Percentiles rank a stretch among this genome's conserved stretches.
phyloP scores from a whole-genome alignment of 2,113 vertebrate species.

The Menidia beryllina region DNA sequence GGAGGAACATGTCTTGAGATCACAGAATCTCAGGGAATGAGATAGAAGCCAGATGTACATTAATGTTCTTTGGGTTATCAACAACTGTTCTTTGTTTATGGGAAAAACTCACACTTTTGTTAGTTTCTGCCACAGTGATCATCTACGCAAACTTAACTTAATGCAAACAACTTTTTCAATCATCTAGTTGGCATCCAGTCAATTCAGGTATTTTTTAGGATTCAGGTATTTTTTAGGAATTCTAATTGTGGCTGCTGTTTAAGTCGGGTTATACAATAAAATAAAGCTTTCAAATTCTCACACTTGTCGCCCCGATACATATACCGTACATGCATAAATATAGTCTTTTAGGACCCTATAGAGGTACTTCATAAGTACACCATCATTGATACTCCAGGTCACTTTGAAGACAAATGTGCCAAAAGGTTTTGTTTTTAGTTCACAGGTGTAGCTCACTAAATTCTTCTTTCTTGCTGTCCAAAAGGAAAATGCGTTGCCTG shows the following conservation, averaged over 20 bases:
- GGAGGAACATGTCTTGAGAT: conserved; percentile 39
- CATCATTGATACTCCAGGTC: too few relatives aligned
- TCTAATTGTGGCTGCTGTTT: too few relatives aligned
- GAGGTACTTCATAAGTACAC: too few relatives aligned
- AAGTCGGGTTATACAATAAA: too few relatives aligned
- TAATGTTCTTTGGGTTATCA: conserved; percentile 44
- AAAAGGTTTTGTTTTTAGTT: too few relatives aligned
- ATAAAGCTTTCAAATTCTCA: too few relatives aligned
- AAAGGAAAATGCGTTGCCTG: neutral
- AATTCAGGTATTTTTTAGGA: too few relatives aligned
- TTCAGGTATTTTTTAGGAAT: neutral
- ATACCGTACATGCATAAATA: too few relatives aligned
- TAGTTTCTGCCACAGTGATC: conserved; percentile 24
- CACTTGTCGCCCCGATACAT: too few relatives aligned
- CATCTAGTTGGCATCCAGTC: conserved; percentile 22
- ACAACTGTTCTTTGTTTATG: conserved; percentile 43
- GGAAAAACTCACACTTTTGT: conserved; percentile 13
- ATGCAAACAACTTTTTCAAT: conserved; percentile 23
- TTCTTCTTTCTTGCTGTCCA: neutral
- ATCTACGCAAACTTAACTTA: conserved; percentile 15
- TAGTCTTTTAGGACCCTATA: too few relatives aligned
- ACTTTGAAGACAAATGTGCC: too few relatives aligned
- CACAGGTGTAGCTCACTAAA: neutral
- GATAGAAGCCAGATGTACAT: conserved; percentile 64
- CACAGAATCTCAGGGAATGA: conserved; percentile 11